phyloP scores from a whole-genome alignment of 2,113 vertebrate genomes.

The Alces alces region DNA sequence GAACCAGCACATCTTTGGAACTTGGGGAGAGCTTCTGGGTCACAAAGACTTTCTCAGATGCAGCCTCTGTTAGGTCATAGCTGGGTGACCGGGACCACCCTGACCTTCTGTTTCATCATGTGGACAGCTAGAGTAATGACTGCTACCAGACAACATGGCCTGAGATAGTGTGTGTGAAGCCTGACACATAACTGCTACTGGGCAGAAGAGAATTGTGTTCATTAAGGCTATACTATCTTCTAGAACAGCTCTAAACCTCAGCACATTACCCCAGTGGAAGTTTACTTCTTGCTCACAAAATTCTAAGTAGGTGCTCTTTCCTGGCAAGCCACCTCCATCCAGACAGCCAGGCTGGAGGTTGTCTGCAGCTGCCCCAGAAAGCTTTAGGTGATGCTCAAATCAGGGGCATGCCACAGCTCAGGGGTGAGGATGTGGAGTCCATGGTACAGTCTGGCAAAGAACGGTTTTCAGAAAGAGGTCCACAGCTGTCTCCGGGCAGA shows the following conservation, averaged over 20 bases:
- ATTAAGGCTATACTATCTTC: not conserved
- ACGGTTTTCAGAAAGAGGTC: not conserved
- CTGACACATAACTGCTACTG: accelerated
- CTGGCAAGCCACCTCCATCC: not conserved
- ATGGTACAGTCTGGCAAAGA: accelerated
- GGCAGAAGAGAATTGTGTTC: accelerated
- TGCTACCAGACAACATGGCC: accelerated
- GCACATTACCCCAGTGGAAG: accelerated
- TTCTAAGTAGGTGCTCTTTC: not conserved
- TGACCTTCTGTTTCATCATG: not conserved
- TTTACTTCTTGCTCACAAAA: not conserved
- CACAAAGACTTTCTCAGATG: not conserved
- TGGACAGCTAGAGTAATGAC: not conserved
- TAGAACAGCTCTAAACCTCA: not conserved
- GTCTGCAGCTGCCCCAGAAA: not conserved
- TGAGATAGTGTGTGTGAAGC: not conserved
- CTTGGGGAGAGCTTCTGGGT: not conserved
- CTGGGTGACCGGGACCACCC: not conserved
- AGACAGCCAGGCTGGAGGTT: not conserved
- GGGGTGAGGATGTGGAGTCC: not conserved
- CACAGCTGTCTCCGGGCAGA: not conserved
- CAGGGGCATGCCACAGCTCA: not conserved
- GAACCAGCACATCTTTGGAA: too few species aligned
- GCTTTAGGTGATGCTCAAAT: accelerated
- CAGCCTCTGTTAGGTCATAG: not conserved